These are phyloP conservation scores for Acanthosepion lycidas DNA, from an alignment of 2,888 invertebrate species.

Conservation along the genomic window DNA sequence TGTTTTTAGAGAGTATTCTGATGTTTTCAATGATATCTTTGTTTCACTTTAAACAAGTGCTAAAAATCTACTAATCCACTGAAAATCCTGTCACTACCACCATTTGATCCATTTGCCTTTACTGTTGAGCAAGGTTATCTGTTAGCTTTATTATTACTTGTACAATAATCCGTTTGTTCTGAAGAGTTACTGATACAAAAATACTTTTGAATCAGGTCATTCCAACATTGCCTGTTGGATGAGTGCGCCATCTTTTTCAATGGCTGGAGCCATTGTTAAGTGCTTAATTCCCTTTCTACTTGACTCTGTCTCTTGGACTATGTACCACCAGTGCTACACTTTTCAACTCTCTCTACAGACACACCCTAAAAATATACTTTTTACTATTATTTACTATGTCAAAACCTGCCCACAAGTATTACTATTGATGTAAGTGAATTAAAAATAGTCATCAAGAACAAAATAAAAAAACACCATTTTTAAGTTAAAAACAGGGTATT, in stretches of 20 bases:
- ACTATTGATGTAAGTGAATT: background rate
- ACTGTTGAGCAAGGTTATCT: background rate
- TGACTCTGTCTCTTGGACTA: background rate
- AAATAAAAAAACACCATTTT: background rate
- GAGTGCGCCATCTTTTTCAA: background rate
- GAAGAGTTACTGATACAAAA: background rate
- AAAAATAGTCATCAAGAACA: background rate
- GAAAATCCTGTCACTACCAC: background rate
- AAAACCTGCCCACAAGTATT: background rate
- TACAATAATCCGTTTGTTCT: background rate
- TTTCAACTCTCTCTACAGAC: background rate
- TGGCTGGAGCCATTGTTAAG: conserved; percentile 40
- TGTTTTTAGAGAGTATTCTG: too few species aligned
- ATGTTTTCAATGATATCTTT: too few species aligned
- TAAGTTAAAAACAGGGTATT: background rate
- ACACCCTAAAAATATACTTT: background rate
- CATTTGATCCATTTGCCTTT: background rate
- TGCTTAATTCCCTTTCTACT: conserved; percentile 34
- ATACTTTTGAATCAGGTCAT: background rate
- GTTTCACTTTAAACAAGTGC: too few species aligned
- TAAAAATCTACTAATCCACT: background rate
- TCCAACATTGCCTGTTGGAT: background rate
- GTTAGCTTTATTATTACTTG: background rate
- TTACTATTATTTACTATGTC: background rate
- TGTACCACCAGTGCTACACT: background rate